Conservation (phyloP, 2,797 vertebrate genomes). For the Mus minutoides region DNA sequence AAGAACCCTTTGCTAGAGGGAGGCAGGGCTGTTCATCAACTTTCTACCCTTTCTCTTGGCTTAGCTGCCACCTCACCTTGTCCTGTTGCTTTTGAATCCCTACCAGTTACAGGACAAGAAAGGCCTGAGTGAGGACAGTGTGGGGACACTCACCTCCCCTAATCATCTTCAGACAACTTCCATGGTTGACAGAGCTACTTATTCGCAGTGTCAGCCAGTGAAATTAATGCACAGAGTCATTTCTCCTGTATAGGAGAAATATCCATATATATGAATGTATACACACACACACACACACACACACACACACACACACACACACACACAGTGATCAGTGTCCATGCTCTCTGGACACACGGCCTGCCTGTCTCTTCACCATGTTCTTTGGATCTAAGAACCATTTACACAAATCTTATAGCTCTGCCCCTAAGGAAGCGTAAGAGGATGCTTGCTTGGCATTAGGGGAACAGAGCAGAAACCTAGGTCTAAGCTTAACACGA, state of each 20-base stretch:
- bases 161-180: not conserved
- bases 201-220: not conserved
- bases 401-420: slow-evolving; percentile 55
- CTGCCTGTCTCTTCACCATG: not conserved
- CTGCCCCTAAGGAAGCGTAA: slow-evolving; percentile 73
- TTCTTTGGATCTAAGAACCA: slow-evolving; percentile 1
- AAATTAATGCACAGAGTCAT: not conserved
- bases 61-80: not conserved
- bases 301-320: too few relatives aligned
- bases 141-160: not conserved
- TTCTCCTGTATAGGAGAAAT: not conserved
- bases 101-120: slow-evolving; percentile 6
- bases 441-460: slow-evolving; percentile 54
- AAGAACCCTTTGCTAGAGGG: not conserved
- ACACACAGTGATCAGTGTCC: not conserved
- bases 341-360: slow-evolving; percentile 11
- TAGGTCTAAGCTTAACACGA: slow-evolving; percentile 79
- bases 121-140: not conserved
- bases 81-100: not conserved
- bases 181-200: not conserved
- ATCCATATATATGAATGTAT: not conserved
- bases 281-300: too few relatives aligned
- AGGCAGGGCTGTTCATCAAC: not conserved
- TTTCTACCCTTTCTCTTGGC: not conserved
- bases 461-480: slow-evolving; percentile 80